Evolutionary conservation across 2,113 vertebrate species (phyloP).

Genomic region (Rattus norvegicus): GRCr8 NC_086022.1:58319501-58320000

Average conservation of each 20-base stretch:
- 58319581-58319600: conserved; percentile 81
- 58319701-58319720: background rate
- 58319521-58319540: conserved; percentile 83
- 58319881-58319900: conserved; percentile 12
- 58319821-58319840: background rate
- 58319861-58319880: background rate
- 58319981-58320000: background rate
- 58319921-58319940: conserved; percentile 13
- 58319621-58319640: conserved; percentile 68
- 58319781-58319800: background rate
- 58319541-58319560: conserved; percentile 80
- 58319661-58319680: conserved; percentile 55
- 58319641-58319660: conserved; percentile 56
- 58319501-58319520: conserved; percentile 84
- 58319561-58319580: conserved; percentile 84
- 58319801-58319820: conserved; percentile 18
- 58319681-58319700: conserved; percentile 23
- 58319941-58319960: background rate
- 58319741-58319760: background rate
- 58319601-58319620: conserved; percentile 68
- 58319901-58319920: background rate
- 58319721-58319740: background rate
- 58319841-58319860: background rate
- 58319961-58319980: background rate
- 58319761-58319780: background rate